A percentile compares a stretch with the other conserved stretches of the same genome.
Evolutionary conservation across 2,797 vertebrate genomes (phyloP).

Genomic region (Pempheris klunzingeri): DNA sequence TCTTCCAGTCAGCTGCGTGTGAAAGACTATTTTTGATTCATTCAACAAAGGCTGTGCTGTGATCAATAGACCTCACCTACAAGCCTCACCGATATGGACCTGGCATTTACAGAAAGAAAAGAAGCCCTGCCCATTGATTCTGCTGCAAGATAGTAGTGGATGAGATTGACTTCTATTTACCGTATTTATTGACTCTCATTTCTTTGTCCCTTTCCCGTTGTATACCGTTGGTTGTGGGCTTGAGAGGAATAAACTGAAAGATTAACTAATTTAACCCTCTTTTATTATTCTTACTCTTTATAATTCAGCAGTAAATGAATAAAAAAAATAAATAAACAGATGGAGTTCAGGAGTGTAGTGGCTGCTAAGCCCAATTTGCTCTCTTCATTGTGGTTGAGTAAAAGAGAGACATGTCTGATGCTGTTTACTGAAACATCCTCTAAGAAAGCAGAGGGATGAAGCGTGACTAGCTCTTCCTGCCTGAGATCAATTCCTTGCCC

Average conservation of each 20-base stretch:
- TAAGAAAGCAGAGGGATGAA: conserved; percentile 13
- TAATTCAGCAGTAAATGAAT: too few species aligned
- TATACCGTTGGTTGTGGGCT: neutral
- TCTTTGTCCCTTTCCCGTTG: conserved; percentile 9
- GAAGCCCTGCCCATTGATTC: conserved; percentile 18
- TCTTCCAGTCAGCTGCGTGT: conserved; percentile 11
- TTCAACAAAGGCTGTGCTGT: conserved; percentile 26
- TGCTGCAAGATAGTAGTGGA: neutral
- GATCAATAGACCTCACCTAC: conserved; percentile 28
- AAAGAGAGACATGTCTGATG: conserved; percentile 23
- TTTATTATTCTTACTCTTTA: too few species aligned
- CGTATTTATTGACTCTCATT: neutral
- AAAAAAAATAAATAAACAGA: neutral
- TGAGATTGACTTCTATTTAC: conserved; percentile 1
- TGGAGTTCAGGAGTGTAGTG: neutral
- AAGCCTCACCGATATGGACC: conserved; percentile 27
- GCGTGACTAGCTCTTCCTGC: neutral
- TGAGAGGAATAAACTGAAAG: neutral
- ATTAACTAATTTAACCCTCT: too few species aligned
- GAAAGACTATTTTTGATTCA: conserved; percentile 25
- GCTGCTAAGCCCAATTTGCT: neutral
- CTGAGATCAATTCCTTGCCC: conserved; percentile 68
- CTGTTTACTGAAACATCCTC: conserved; percentile 41
- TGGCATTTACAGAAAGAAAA: conserved; percentile 29
- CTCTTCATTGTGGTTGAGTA: conserved; percentile 1